phyloP scores from a whole-genome alignment of 2,113 vertebrate genomes.

The Bambusicola thoracicus region DNA sequence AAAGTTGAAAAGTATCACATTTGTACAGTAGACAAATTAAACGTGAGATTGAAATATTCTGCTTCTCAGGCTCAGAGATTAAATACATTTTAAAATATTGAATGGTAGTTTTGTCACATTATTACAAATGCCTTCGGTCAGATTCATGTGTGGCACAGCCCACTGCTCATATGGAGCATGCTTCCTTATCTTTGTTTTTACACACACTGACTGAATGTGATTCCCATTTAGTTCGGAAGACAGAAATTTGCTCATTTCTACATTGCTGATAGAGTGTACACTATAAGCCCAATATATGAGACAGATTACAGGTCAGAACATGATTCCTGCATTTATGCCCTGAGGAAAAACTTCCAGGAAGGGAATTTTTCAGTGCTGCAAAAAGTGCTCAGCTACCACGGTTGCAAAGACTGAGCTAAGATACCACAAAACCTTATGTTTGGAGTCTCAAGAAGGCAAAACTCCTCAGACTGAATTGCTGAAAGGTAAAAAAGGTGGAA shows the following conservation, averaged over 20 bases:
- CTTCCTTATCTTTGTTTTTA: not conserved
- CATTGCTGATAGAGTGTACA: not conserved
- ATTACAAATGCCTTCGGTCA: not conserved
- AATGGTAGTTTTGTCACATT: constrained; percentile 6
- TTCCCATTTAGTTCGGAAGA: not conserved
- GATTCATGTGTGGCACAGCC: not conserved
- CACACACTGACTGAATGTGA: not conserved
- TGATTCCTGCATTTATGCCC: not conserved
- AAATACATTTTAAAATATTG: not conserved
- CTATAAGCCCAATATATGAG: not conserved
- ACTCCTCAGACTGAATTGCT: not conserved
- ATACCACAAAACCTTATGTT: not conserved
- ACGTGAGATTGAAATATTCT: not conserved
- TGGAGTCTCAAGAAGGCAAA: not conserved
- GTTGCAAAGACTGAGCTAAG: not conserved
- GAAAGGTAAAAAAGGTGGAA: not conserved
- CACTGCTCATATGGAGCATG: not conserved
- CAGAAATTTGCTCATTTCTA: not conserved
- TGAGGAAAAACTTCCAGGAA: not conserved
- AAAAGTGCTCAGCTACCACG: not conserved
- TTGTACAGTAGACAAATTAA: not conserved
- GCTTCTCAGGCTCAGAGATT: constrained; percentile 20
- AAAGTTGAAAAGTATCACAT: not conserved
- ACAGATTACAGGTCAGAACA: constrained; percentile 14
- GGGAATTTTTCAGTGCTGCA: not conserved